phyloP scores from a whole-genome alignment of 23 tunicate genomes.

The Trididemnum miniatum region DNA sequence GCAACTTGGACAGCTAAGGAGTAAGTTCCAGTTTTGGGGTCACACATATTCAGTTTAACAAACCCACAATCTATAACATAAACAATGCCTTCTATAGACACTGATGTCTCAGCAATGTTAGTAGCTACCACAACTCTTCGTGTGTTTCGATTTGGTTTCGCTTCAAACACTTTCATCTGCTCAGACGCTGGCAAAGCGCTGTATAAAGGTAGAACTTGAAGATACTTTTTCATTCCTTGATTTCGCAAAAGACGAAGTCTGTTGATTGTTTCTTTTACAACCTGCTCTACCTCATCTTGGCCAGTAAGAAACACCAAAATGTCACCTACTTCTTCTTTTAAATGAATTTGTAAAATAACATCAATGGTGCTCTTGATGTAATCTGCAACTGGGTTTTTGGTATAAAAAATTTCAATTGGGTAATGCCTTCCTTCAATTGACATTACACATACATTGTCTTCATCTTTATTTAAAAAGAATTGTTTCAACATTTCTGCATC shows the following conservation, averaged over 20 bases:
- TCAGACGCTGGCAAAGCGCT: conserved; percentile 75
- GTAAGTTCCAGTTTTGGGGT: conserved; percentile 78
- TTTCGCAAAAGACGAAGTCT: conserved; percentile 27
- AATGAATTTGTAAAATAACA: conserved; percentile 72
- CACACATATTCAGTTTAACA: conserved; percentile 67
- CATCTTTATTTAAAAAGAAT: conserved; percentile 50
- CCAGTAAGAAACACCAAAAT: conserved; percentile 89
- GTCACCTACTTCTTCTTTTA: conserved; percentile 65
- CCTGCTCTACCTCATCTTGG: conserved; percentile 82
- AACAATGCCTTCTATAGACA: conserved; percentile 70
- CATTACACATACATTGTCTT: conserved; percentile 51
- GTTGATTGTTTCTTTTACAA: conserved; percentile 37
- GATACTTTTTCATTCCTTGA: conserved; percentile 51
- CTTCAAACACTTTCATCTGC: conserved; percentile 72
- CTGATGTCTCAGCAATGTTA: conserved; percentile 90
- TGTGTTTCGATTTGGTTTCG: conserved; percentile 31
- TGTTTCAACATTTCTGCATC: conserved; percentile 68
- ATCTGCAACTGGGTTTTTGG: conserved; percentile 72
- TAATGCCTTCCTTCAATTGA: conserved; percentile 78
- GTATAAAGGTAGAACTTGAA: conserved; percentile 76
- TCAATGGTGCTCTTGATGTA: conserved; percentile 76
- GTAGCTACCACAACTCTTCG: conserved; percentile 80
- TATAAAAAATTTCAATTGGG: conserved; percentile 87
- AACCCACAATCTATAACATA: conserved; percentile 88
- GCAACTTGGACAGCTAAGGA: conserved; percentile 51